phyloP scores from a whole-genome alignment of 2,797 vertebrate species.

The Ciconia nigra region DNA sequence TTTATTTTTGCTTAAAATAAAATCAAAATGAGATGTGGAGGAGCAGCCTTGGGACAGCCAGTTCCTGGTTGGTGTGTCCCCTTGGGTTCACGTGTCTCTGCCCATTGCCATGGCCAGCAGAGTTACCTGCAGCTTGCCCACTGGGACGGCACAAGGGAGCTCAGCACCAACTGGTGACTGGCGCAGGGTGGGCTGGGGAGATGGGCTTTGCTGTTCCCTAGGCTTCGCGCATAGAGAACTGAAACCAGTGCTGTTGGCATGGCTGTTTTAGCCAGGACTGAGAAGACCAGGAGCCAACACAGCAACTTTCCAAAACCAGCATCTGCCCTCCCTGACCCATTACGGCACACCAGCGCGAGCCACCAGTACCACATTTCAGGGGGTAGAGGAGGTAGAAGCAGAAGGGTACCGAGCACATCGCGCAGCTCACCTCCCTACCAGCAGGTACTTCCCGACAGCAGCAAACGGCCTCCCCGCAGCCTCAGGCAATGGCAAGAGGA shows the following conservation, averaged over 20 bases:
- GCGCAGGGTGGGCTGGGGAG: too few species aligned
- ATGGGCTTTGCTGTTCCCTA: background rate
- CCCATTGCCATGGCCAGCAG: fast-evolving
- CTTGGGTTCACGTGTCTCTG: fast-evolving
- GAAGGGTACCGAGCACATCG: background rate
- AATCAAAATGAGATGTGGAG: background rate
- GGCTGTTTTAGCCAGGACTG: background rate
- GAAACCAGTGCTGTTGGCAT: background rate
- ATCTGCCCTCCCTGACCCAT: background rate
- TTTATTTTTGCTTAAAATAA: background rate
- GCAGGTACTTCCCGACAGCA: background rate
- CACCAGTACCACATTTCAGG: background rate
- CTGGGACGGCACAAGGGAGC: background rate
- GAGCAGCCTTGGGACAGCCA: background rate
- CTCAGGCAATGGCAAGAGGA: slow-evolving; percentile 70
- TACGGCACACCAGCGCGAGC: fast-evolving
- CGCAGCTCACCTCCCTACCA: background rate
- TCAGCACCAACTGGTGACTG: fast-evolving
- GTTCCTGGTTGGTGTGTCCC: background rate
- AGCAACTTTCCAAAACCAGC: background rate
- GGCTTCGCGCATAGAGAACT: background rate
- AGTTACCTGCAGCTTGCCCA: background rate
- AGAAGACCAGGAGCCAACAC: background rate
- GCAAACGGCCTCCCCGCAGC: background rate
- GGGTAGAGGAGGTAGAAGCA: background rate